Percentiles rank a stretch among this genome's conserved stretches.
phyloP scores from a whole-genome alignment of 2,797 vertebrate species.

The Pogonophryne albipinna region DNA sequence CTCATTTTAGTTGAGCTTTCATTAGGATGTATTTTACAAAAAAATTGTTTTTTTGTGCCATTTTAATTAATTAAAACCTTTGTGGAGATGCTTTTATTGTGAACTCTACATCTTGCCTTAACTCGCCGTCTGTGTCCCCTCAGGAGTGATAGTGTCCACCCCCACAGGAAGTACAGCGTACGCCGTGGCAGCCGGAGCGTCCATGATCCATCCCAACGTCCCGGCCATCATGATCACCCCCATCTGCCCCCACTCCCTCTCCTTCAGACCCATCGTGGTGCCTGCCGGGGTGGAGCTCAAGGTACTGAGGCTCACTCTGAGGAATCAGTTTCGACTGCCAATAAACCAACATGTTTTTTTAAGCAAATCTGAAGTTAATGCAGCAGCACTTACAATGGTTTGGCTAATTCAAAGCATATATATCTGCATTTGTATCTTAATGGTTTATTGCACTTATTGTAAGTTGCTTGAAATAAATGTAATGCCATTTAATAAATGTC shows the following conservation, averaged over 20 bases:
- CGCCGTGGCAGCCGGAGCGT: slow-evolving; percentile 87
- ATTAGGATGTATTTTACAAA: neutral
- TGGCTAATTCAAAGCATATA: no score
- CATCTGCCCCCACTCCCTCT: slow-evolving; percentile 89
- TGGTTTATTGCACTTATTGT: no score
- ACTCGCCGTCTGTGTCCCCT: neutral
- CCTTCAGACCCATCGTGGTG: slow-evolving; percentile 89
- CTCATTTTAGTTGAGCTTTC: no score
- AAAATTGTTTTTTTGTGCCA: neutral
- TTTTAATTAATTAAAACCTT: neutral
- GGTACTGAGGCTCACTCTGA: slow-evolving; percentile 47
- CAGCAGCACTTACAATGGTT: no score
- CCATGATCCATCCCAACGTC: slow-evolving; percentile 90
- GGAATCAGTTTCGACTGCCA: no score
- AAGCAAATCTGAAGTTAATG: no score
- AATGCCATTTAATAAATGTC: no score
- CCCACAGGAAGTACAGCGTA: slow-evolving; percentile 89
- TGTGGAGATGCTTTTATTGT: slow-evolving; percentile 1
- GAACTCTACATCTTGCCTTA: neutral
- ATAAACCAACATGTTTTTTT: no score
- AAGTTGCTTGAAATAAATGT: no score
- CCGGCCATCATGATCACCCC: slow-evolving; percentile 90
- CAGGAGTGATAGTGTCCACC: slow-evolving; percentile 88
- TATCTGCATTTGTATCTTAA: no score
- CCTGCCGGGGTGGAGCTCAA: slow-evolving; percentile 88